phyloP scores from a whole-genome alignment of 2,113 vertebrate species.

The Zosterops pallidus region DNA sequence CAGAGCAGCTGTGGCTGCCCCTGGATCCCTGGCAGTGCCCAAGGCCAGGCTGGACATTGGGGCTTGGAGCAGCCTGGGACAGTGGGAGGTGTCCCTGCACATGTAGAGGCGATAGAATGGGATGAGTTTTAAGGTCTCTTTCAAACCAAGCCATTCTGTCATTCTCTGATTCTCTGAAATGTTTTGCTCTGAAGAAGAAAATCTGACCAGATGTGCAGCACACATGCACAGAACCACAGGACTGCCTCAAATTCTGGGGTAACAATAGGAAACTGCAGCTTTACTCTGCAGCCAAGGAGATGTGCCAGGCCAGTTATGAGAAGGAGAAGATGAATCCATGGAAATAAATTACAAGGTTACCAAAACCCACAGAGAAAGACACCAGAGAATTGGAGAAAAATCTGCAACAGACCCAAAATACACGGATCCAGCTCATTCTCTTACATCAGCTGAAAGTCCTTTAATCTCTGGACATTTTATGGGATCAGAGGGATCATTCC shows the following conservation, averaged over 20 bases:
- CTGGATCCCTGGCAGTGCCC: background rate
- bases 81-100: background rate
- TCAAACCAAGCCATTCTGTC: background rate
- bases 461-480: background rate
- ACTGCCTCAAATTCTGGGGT: background rate
- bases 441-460: background rate
- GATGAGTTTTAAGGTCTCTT: background rate
- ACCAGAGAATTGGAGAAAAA: background rate
- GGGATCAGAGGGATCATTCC: background rate
- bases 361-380: constrained; percentile 23
- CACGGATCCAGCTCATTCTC: background rate
- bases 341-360: background rate
- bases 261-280: background rate
- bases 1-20: background rate
- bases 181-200: background rate
- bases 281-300: background rate
- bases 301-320: background rate
- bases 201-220: background rate
- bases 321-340: background rate
- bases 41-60: background rate
- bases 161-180: background rate
- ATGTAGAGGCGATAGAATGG: too few species aligned
- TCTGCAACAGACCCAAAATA: background rate
- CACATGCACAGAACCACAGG: background rate
- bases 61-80: background rate